Conservation (phyloP, 2,797 vertebrate species). For the Sebastes minor region DNA sequence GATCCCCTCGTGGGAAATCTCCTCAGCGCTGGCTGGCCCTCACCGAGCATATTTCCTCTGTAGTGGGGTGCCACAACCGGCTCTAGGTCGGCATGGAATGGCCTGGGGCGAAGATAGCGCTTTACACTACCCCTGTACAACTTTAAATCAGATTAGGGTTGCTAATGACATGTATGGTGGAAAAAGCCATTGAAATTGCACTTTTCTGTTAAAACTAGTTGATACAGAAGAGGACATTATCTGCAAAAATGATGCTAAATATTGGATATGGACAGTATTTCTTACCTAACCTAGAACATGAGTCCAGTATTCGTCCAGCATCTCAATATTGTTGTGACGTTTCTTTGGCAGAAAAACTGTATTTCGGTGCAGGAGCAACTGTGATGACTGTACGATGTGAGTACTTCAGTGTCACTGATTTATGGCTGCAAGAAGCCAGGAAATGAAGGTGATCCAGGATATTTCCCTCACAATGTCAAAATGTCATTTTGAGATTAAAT, state of each 20-base stretch:
- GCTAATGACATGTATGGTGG: background rate
- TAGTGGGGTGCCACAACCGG: too few species aligned
- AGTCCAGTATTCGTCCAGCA: background rate
- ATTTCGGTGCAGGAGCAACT: constrained; percentile 3
- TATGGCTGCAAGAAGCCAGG: constrained; percentile 1
- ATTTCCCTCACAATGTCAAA: constrained; percentile 3
- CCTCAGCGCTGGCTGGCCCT: too few species aligned
- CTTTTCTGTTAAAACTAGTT: background rate
- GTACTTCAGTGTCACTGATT: constrained; percentile 1
- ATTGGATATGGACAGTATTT: background rate
- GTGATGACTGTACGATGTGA: background rate
- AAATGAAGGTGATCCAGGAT: constrained; percentile 6
- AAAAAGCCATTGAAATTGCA: background rate
- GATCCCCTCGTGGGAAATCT: too few species aligned
- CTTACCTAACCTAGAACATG: background rate
- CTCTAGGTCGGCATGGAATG: too few species aligned
- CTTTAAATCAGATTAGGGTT: background rate
- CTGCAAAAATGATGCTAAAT: background rate
- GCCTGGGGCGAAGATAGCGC: too few species aligned
- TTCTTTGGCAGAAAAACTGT: background rate
- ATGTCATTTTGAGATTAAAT: background rate
- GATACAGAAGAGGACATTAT: background rate
- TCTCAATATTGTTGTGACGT: background rate
- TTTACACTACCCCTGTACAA: background rate
- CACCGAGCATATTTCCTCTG: too few species aligned